A percentile compares a stretch with the other conserved stretches of the same genome.
Conservation (phyloP, 2,113 vertebrate species). For the Elanoides forficatus region DNA sequence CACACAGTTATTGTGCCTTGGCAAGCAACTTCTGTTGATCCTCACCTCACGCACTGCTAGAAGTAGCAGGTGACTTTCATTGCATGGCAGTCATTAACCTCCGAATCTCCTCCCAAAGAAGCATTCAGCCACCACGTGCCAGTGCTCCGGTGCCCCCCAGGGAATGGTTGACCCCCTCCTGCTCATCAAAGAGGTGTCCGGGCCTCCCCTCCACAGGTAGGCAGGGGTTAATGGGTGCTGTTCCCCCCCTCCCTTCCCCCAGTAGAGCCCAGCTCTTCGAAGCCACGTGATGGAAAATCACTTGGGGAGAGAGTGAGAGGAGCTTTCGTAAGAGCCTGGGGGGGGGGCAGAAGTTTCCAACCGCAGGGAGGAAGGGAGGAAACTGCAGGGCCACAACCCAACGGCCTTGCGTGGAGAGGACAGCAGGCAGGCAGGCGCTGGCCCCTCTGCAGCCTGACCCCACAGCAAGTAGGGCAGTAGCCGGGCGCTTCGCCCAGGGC, state of each 20-base stretch:
- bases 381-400: conserved; percentile 44
- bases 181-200: neutral
- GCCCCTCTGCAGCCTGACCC: neutral
- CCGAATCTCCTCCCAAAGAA: neutral
- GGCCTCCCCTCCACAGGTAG: neutral
- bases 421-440: neutral
- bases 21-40: neutral
- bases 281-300: conserved; percentile 83
- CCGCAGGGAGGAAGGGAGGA: conserved; percentile 74
- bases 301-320: conserved; percentile 75
- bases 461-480: neutral
- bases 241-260: conserved; percentile 54
- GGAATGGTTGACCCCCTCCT: neutral
- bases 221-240: conserved; percentile 5
- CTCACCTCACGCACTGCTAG: rapidly evolving
- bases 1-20: neutral
- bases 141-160: neutral
- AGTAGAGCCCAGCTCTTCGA: conserved; percentile 63
- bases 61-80: neutral
- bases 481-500: rapidly evolving
- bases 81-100: neutral
- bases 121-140: neutral
- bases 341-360: conserved; percentile 74
- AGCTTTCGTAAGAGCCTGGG: conserved; percentile 72
- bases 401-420: neutral